These are phyloP conservation scores for Caenorhabditis remanei DNA, from an alignment of 1,140 invertebrate genomes.

Conservation along the genomic window DNA sequence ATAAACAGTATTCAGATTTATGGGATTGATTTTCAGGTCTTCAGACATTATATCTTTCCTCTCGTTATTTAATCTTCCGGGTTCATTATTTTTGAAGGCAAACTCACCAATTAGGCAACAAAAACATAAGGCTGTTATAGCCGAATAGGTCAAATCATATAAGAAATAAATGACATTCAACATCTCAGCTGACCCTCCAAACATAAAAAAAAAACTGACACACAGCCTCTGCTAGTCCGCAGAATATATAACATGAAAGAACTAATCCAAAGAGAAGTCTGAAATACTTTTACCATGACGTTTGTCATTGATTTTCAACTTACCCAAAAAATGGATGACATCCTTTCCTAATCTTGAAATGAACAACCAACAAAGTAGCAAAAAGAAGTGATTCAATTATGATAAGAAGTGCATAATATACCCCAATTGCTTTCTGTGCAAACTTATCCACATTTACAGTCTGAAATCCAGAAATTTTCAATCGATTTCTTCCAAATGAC, in stretches of 20 bases:
- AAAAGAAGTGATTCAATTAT: background rate
- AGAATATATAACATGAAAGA: background rate
- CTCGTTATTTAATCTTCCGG: too few species aligned
- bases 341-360: background rate
- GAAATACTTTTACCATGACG: conserved; percentile 10
- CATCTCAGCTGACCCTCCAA: background rate
- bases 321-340: conserved; percentile 28
- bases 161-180: conserved; percentile 10
- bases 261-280: conserved; percentile 5
- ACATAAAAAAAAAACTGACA: conserved; percentile 16
- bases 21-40: too few species aligned
- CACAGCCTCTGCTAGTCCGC: background rate
- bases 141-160: conserved; percentile 23
- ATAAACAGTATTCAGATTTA: too few species aligned
- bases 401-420: conserved; percentile 31
- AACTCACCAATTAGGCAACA: conserved; percentile 11
- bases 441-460: background rate
- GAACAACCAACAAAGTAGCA: background rate
- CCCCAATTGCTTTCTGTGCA: background rate
- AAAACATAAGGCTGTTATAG: background rate
- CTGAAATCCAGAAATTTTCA: background rate
- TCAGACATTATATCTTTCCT: too few species aligned
- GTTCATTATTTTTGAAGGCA: background rate
- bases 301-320: background rate
- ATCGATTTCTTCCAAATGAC: background rate